Evolutionary conservation across 2,797 vertebrate species (phyloP), one percentile per base, ranked within the genome.

Genomic region (Sebastolobus alascanus): DNA sequence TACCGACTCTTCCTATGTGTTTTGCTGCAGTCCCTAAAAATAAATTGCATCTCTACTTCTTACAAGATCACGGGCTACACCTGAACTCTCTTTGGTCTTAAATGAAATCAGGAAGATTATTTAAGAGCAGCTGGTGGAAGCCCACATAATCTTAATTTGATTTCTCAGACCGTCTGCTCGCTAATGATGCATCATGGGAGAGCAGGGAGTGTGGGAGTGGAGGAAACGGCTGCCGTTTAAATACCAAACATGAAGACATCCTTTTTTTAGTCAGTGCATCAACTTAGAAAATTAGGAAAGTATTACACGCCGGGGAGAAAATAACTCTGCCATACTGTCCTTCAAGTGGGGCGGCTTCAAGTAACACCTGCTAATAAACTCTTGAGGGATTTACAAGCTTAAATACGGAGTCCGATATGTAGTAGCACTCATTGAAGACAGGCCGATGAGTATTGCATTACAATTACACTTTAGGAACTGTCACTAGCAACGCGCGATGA

Each of bases 351-450:
- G 64, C 50, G 14, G 82, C 75, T 79, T 86, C 80, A 69, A 75
- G 70, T 68, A 73, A 70, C 84, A 82, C 71, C 86, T 89, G 82
- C 72, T 83, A 69, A 84, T 83, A 80, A 78, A 58, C 52, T 82
- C 40, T 6, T 40, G 0, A 64, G 29, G 55, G 75, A 68, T 84
- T 86, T 78, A 60, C 66, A 46, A 25, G 78, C 29, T 79, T 60
- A 82, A 78, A 84, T 77, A 69, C 75, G 52, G 68, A 79, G 46
- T 61, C 54, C 40, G 31, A 75, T 56, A 73, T 69, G 52, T 43
- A 68, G 79, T 18, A 58, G n/a, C 59, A 2, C 61, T 46, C 56
- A 14, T 2, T 75, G 63, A 78, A 68, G 40, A 78, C 43, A 58
- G 3, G 33, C 27, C 67, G 31, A 70, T 63, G 22, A 52, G 43